Percentiles rank a stretch among this genome's conserved stretches.
These are phyloP conservation scores for Incurvaria masculella DNA, from an alignment of 2,888 invertebrate species.

Conservation along the genomic window DNA sequence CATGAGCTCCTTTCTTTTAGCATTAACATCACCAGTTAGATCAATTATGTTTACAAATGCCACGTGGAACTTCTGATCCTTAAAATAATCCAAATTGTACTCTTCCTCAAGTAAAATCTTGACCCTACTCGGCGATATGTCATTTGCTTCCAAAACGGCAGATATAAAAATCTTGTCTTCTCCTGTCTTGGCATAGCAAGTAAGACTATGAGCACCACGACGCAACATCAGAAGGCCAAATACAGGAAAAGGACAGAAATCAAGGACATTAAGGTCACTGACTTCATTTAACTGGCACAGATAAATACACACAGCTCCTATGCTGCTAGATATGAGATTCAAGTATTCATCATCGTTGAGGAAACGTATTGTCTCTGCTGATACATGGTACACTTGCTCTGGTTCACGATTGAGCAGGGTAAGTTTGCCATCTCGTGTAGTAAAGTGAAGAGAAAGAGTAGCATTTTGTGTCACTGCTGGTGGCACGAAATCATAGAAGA, in stretches of 20 bases:
- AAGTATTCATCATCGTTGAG: conserved; percentile 50
- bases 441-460: conserved; percentile 29
- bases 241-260: conserved; percentile 61
- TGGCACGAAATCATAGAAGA: conserved; percentile 59
- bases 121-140: conserved; percentile 33
- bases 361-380: conserved; percentile 35
- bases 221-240: conserved; percentile 58
- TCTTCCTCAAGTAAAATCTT: conserved; percentile 32
- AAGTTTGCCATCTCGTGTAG: conserved; percentile 37
- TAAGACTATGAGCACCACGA: conserved; percentile 40
- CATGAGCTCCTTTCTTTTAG: conserved; percentile 27
- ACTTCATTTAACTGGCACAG: conserved; percentile 35
- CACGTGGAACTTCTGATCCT: conserved; percentile 43
- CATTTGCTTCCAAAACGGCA: conserved; percentile 38
- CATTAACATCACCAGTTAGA: conserved; percentile 55
- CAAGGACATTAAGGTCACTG: conserved; percentile 38
- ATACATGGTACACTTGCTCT: conserved; percentile 26
- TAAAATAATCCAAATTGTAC: conserved; percentile 26
- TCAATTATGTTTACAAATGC: conserved; percentile 55
- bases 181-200: conserved; percentile 37
- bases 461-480: conserved; percentile 26
- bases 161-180: conserved; percentile 39
- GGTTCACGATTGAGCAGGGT: conserved; percentile 25
- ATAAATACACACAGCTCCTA: conserved; percentile 34
- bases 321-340: conserved; percentile 32